Base-by-base conservation (phyloP, 2,113 vertebrate species). In the Laticauda colubrina region DNA sequence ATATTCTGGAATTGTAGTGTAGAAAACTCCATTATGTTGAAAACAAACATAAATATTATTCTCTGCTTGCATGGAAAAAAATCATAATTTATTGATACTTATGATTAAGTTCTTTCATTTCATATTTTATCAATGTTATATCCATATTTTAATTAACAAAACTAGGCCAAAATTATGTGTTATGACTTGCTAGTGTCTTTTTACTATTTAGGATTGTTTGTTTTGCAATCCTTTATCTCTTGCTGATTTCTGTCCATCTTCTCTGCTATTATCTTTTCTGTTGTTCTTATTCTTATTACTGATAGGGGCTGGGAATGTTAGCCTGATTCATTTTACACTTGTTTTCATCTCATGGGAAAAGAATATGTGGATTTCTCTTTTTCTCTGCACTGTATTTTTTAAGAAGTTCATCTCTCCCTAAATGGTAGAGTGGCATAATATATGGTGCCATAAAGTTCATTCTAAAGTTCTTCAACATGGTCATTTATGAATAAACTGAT, bases 1-100 rank as follows among this genome's bases (percentile, higher is more conserved):
- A 89, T 48, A 64, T 88, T 51, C 2, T 21, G 43, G 43, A 14
- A 39, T 90, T 89, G 34, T 86, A 75, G 12, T 11, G 8, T 61
- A 56, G 26, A 23, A 15, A 56, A 93, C n/a, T 23, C 4, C 88
- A 81, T 93, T 93, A 51, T 90, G 69, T 29, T 91, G 81, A 81
- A 43, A 91, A 89, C 4, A 87, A 91, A 90, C 45, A 51, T 69
- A 90, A 88, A 90, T 87, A 81, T 26, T 56, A 51, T 51, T 26
- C 2, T 43, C 53, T 69, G 34, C 10, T 61, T 6, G 89, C 4
- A 20, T 45, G n/a, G 57, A 2, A 5, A 59, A 61, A 64, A 55
- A 57, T 53, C 4, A 48, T 11, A 88, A 18, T 88, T 34, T 88
- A 55, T 34, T 89, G 14, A 56, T 43, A 45, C 12, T 89, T 45